Percentiles rank a stretch among this genome's conserved stretches.
These are phyloP conservation scores for Chromoteleia sp. DNA, from an alignment of 2,888 invertebrate genomes.

Conservation along the genomic window DNA sequence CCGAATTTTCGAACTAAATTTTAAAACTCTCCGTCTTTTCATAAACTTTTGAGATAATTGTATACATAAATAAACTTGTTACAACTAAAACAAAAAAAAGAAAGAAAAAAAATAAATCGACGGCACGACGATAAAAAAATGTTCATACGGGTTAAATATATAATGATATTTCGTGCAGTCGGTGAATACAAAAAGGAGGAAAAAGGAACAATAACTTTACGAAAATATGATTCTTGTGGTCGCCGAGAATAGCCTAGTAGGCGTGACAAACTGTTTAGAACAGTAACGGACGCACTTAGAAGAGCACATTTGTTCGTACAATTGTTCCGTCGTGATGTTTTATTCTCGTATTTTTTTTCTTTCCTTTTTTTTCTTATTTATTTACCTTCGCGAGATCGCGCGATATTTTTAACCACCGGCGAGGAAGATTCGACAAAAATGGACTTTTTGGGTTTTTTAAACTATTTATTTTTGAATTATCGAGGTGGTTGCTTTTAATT, in stretches of 20 bases:
- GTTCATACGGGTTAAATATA: slow-evolving; percentile 41
- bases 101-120: slow-evolving; percentile 8
- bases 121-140: slow-evolving; percentile 23
- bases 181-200: slow-evolving; percentile 27
- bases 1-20: slow-evolving; percentile 1
- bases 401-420: slow-evolving; percentile 10
- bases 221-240: slow-evolving; percentile 49
- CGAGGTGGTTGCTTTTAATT: slow-evolving; percentile 56
- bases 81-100: not conserved
- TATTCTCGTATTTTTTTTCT: slow-evolving; percentile 17
- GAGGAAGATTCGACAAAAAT: slow-evolving; percentile 31
- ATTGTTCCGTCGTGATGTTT: slow-evolving; percentile 38
- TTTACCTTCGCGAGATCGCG: not conserved
- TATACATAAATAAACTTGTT: too few relatives aligned
- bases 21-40: not conserved
- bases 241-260: slow-evolving; percentile 33
- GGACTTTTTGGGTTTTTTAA: slow-evolving; percentile 4
- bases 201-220: slow-evolving; percentile 38
- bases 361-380: not conserved
- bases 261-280: slow-evolving; percentile 63
- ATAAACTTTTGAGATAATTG: slow-evolving; percentile 23
- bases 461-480: slow-evolving; percentile 54
- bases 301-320: slow-evolving; percentile 39
- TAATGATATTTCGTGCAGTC: slow-evolving; percentile 43
- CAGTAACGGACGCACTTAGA: slow-evolving; percentile 50